Evolutionary conservation across 2,888 invertebrate genomes (phyloP).

Genomic region (Sinhomidia bicolor): DNA sequence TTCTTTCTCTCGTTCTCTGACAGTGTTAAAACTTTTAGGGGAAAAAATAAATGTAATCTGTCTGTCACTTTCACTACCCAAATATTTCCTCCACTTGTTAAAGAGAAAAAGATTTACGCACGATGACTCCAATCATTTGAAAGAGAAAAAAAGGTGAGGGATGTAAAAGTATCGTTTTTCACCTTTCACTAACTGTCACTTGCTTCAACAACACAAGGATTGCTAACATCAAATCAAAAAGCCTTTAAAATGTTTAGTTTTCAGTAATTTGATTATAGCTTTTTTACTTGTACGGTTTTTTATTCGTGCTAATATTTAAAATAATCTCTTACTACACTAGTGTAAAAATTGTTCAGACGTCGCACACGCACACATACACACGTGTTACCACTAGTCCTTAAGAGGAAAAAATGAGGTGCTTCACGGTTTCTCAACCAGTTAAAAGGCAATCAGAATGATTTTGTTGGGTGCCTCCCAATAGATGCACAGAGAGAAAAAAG

Average conservation of each 20-base stretch:
- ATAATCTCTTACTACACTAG: no score
- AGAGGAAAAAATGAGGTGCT: slow-evolving; percentile 63
- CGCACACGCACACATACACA: slow-evolving; percentile 19
- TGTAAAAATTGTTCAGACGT: background rate
- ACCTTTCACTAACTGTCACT: background rate
- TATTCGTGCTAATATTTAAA: background rate
- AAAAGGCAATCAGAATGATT: slow-evolving; percentile 54
- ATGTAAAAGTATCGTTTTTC: background rate
- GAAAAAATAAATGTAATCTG: slow-evolving; percentile 63
- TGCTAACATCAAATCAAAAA: background rate
- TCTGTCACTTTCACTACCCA: slow-evolving; percentile 65
- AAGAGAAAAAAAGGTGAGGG: background rate
- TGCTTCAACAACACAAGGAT: background rate
- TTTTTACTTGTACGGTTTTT: no score
- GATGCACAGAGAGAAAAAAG: background rate
- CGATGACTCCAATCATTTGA: background rate
- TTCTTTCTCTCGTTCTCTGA: slow-evolving; percentile 34
- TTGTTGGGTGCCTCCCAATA: slow-evolving; percentile 52
- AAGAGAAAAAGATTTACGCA: slow-evolving; percentile 24
- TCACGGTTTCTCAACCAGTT: slow-evolving; percentile 64
- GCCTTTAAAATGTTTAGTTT: background rate
- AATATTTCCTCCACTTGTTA: slow-evolving; percentile 27
- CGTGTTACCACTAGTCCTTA: slow-evolving; percentile 47
- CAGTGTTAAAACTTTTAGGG: slow-evolving; percentile 44
- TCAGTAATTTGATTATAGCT: background rate